These are phyloP conservation scores for Lordiphosa clarofinis DNA, from an alignment of 1,140 invertebrate species.

Conservation along the genomic window DNA sequence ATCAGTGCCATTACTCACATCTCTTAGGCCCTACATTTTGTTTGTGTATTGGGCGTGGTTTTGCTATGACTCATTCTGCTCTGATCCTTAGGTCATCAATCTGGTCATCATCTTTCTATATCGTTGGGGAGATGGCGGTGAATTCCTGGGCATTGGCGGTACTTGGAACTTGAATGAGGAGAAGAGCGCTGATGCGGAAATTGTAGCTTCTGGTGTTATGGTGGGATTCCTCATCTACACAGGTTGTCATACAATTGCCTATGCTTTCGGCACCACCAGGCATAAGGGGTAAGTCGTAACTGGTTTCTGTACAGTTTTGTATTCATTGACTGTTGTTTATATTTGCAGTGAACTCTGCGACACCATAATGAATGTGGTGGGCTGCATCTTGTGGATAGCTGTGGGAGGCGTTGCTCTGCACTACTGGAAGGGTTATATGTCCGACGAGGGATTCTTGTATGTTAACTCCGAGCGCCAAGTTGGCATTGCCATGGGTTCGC, in stretches of 20 bases:
- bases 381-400: slow-evolving; percentile 89
- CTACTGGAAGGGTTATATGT: slow-evolving; percentile 91
- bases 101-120: slow-evolving; percentile 90
- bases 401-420: slow-evolving; percentile 91
- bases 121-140: slow-evolving; percentile 88
- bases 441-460: slow-evolving; percentile 86
- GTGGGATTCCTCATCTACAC: slow-evolving; percentile 92
- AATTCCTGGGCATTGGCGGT: slow-evolving; percentile 90
- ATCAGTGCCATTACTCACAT: slow-evolving; percentile 64
- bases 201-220: slow-evolving; percentile 90
- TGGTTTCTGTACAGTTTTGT: neutral
- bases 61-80: slow-evolving; percentile 10
- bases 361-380: slow-evolving; percentile 92
- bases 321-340: neutral
- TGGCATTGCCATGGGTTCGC: slow-evolving; percentile 87
- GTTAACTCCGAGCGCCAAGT: slow-evolving; percentile 86
- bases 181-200: slow-evolving; percentile 91
- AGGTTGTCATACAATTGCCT: slow-evolving; percentile 85
- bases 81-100: slow-evolving; percentile 83
- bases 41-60: slow-evolving; percentile 18
- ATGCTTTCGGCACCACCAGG: slow-evolving; percentile 86
- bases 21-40: slow-evolving; percentile 15
- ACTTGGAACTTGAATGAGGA: slow-evolving; percentile 94
- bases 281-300: slow-evolving; percentile 84
- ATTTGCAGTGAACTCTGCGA: slow-evolving; percentile 84